phyloP scores from a whole-genome alignment of 2,888 invertebrate genomes.

The Tenthredo amoena region DNA sequence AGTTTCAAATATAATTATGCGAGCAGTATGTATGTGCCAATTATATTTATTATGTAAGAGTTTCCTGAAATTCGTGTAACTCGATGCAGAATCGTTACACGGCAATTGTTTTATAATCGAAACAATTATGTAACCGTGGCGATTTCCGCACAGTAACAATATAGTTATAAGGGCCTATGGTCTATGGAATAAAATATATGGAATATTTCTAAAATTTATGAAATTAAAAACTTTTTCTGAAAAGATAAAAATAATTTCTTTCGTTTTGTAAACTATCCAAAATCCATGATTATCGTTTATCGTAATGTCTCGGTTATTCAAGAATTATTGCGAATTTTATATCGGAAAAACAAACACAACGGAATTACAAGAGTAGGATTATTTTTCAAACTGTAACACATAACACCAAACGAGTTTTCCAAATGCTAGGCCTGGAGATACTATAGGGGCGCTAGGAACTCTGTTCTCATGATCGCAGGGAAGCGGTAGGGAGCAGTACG shows the following conservation, averaged over 20 bases:
- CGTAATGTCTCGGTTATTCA: background rate
- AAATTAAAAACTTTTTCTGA: constrained; percentile 8
- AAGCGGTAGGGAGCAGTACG: background rate
- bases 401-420: background rate
- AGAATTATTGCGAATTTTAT: background rate
- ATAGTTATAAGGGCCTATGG: background rate
- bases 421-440: background rate
- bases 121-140: background rate
- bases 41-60: background rate
- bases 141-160: background rate
- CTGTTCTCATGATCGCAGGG: background rate
- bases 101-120: background rate
- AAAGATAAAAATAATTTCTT: background rate
- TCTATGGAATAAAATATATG: background rate
- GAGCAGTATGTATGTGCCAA: constrained; percentile 7
- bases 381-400: background rate
- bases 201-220: background rate
- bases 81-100: background rate
- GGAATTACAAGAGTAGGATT: background rate
- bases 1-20: constrained; percentile 6
- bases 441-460: background rate
- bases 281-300: background rate
- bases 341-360: background rate
- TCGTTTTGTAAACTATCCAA: background rate
- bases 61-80: background rate